Evolutionary conservation across 2,888 invertebrate genomes (phyloP), one percentile per base, ranked within the genome.

Genomic region (Imbricaverruca yamaguchii): DNA sequence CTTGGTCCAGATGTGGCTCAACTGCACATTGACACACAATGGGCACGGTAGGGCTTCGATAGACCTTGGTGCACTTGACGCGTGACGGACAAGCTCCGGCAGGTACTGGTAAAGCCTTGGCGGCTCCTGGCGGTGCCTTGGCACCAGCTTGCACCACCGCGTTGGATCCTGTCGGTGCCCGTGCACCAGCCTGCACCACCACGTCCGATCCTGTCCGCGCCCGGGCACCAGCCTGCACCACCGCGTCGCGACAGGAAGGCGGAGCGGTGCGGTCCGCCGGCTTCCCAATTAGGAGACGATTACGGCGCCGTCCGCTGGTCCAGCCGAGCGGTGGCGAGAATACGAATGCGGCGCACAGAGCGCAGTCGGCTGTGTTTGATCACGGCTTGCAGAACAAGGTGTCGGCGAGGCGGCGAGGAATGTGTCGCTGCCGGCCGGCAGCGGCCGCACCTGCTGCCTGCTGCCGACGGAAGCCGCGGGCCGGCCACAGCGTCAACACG

Each of bases 311-410:
- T 15, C 9, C 15, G 69, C 25, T 7, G 23, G 65, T 39, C 39
- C 15, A 39, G 39, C 69, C 25, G 69, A 1, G 15, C 13, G 13
- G 15, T 15, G 69, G 15, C 7, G 39, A 39, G 69, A 12, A 69
- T 69, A 69, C 69, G 39, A 69, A 69, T 67, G 69, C 39, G 69
- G 8, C 65, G 12, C 39, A 23, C n/a, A 23, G 15, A 1, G 11
- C 23, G 23, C 69, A 12, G 69, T 13, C 69, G 39, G 39, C 69
- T 69, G 25, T 39, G 69, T 69, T 69, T 69, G 69, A 69, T 69
- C 69, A 69, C 69, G 39, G 69, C 69, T 69, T 69, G 69, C 69
- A 69, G 69, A 69, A 69, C 4, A 39, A 39, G 39, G 69, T 2
- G 15, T 2, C 67, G 12, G 23, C 23, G 67, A 9, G 63, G 8